Conservation (phyloP, 2,797 vertebrate species). For the Alcedo atthis region DNA sequence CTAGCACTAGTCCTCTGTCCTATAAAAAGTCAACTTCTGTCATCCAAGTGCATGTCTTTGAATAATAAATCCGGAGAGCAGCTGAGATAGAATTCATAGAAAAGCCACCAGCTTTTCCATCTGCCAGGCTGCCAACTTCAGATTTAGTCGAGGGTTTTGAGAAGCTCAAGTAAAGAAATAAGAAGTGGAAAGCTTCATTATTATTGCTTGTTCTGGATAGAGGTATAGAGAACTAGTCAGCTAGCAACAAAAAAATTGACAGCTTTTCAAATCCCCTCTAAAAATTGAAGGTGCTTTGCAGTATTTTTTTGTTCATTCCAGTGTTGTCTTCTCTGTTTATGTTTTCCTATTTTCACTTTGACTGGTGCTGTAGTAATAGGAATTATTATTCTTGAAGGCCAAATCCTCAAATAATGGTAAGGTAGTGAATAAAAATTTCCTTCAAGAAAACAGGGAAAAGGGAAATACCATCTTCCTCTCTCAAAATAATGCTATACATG, state of each 20-base stretch:
- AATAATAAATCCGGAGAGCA: slow-evolving; percentile 6
- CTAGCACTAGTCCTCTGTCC: not conserved
- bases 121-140: not conserved
- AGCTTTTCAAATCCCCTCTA: slow-evolving; percentile 39
- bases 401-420: not conserved
- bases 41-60: not conserved
- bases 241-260: slow-evolving; percentile 24
- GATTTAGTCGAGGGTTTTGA: slow-evolving; percentile 32
- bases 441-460: not conserved
- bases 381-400: not conserved
- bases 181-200: slow-evolving; percentile 25
- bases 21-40: not conserved
- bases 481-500: slow-evolving; percentile 31
- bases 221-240: not conserved
- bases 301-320: not conserved
- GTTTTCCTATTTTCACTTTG: slow-evolving; percentile 8
- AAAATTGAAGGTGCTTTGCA: not conserved
- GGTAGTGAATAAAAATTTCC: not conserved
- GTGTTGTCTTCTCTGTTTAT: not conserved
- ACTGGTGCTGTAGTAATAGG: not conserved
- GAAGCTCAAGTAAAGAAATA: slow-evolving; percentile 17
- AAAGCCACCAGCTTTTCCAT: slow-evolving; percentile 2
- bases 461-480: slow-evolving; percentile 8
- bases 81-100: not conserved
- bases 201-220: not conserved